Base-by-base conservation (phyloP, 2,888 invertebrate genomes). In the Thumatha senex region DNA sequence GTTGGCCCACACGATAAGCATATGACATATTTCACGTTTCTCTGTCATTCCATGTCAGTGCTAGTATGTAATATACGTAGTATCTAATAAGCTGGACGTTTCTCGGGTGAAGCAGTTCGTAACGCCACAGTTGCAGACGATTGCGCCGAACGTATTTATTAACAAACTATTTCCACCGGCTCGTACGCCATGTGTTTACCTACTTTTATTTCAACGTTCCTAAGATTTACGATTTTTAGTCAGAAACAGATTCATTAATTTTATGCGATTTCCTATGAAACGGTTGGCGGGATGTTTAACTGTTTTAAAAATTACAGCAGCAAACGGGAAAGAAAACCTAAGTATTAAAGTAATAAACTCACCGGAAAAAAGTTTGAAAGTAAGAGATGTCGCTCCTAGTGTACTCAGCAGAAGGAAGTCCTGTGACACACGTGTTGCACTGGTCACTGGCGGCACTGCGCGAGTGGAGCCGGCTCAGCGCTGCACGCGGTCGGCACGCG, bases 211-310 rank as follows among this genome's bases (percentile, higher is more conserved):
- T 40, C 44, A 45, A 39, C 43, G 15, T n/a, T 24, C 9, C 18
- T 11, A 18, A 24, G 40, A 56, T 63, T 63, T 64, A 64, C 50
- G 65, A 61, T 56, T 61, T 51, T 41, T 48, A 60, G 51, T 53
- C 42, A 47, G 40, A 53, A 33, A 43, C 35, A 14, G 40, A 15
- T 35, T 47, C 34, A 53, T 63, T 51, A 63, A 49, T 59, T 67
- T 67, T 41, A 63, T 54, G 60, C 33, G 53, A 58, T 47, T 67
- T 58, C 60, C 47, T 48, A 51, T 47, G 43, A 49, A 33, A 34
- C 43, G 39, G 43, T 30, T 9, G 44, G 8, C 49, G n/a, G 43
- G 60, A 18, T 54, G 40, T 36, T 42, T 49, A 45, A 51, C 40
- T 47, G 43, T 40, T 15, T 43, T 40, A 38, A 42, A 46, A 34